Evolutionary conservation across 2,888 invertebrate species (phyloP), one percentile per base, ranked within the genome.

Genomic region (Eugnorisma glareosa): DNA sequence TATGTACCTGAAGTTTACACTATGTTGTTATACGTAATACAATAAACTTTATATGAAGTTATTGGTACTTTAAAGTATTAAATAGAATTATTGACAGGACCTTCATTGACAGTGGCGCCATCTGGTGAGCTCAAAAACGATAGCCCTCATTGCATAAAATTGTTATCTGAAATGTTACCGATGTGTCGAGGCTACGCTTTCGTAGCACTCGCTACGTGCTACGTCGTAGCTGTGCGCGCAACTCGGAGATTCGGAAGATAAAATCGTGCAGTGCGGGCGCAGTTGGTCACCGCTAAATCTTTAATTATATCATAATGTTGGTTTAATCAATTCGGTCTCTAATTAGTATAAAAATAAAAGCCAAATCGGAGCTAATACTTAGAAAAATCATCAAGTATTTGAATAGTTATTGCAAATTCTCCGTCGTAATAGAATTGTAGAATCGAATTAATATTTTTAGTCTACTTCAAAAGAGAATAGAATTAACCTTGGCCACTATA

Each of bases 201-300:
- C 51, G 73, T 73, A 73, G 73, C 73, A 73, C 40, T 28, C 31
- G 73, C 73, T 73, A 51, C 40, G 24, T 40, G 73, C 73, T 73
- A 73, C 73, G 73, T 24, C 73, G 73, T 73, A 73, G 73, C 40
- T 40, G 73, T 21, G 24, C 28, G 21, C 59, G 13, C 11, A 21
- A 57, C 28, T 72, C 10, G 0, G 35, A 35, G 1, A 57, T 21
- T 72, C 10, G 1, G 31, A n/a, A 1, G 6, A 24, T 0, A 63
- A 63, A 63, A 24, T 2, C 28, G 15, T 28, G 11, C 13, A 21
- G 35, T 31, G 67, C 28, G 37, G 10, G 21, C 15, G 37, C 21
- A 73, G 8, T 13, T 48, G 7, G 2, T 73, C 2, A 24, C 18
- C 11, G 37, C 48, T 28, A 4, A 24, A 24, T 37, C 35, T 5